Percentiles rank a stretch among this genome's conserved stretches.
Evolutionary conservation across 2,888 invertebrate genomes (phyloP).

Genomic region (Philereme vetulata): DNA sequence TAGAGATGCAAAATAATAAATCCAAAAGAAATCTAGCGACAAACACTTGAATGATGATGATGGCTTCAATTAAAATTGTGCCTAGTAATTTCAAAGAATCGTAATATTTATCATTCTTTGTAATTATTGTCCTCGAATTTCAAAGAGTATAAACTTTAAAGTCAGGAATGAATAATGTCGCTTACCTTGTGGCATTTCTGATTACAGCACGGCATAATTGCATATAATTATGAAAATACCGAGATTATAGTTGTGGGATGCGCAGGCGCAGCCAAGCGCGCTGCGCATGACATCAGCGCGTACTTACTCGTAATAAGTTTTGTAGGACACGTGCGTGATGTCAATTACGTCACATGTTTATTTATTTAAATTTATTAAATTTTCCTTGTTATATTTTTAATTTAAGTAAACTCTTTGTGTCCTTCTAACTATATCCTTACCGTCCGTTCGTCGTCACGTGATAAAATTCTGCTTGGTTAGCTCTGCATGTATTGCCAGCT

Average conservation of each 20-base stretch:
- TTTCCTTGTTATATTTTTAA: too few relatives aligned
- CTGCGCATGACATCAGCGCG: slow-evolving; percentile 36
- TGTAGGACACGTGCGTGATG: slow-evolving; percentile 17
- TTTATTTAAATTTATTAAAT: too few relatives aligned
- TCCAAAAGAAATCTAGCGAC: too few relatives aligned
- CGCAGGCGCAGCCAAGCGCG: slow-evolving; percentile 35
- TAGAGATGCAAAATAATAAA: too few relatives aligned
- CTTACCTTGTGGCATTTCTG: slow-evolving; percentile 19
- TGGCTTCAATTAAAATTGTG: too few relatives aligned
- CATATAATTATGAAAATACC: slow-evolving; percentile 25
- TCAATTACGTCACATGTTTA: slow-evolving; percentile 9
- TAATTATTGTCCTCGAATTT: slow-evolving; percentile 1
- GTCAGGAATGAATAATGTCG: slow-evolving; percentile 10
- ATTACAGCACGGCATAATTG: slow-evolving; percentile 19
- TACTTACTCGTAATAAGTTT: slow-evolving; percentile 11
- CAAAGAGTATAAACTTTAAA: slow-evolving; percentile 8
- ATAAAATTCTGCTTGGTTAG: too few relatives aligned
- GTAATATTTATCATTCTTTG: not conserved
- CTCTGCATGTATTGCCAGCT: too few relatives aligned
- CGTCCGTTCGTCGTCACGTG: too few relatives aligned
- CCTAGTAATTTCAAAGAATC: not conserved
- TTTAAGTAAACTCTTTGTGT: too few relatives aligned
- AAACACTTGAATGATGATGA: too few relatives aligned
- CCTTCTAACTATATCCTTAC: too few relatives aligned
- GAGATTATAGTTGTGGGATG: slow-evolving; percentile 28